These are phyloP conservation scores for Zeus faber DNA, from an alignment of 2,113 vertebrate species.

Conservation along the genomic window DNA sequence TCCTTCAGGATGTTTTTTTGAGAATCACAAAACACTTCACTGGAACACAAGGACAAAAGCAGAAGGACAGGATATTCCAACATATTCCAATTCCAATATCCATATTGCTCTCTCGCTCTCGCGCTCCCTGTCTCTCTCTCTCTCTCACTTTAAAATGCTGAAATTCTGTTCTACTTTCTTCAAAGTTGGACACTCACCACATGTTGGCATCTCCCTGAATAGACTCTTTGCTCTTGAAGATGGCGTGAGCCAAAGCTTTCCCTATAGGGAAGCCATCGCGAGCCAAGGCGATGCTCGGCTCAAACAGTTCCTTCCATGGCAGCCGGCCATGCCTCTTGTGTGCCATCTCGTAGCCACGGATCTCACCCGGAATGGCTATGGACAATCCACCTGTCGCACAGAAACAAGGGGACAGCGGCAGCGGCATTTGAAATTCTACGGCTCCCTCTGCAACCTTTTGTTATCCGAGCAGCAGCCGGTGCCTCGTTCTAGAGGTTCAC, in stretches of 20 bases:
- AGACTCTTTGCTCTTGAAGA: slow-evolving; percentile 58
- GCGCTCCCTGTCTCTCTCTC: no score
- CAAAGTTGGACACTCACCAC: slow-evolving; percentile 78
- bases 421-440: neutral
- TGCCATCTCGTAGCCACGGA: slow-evolving; percentile 91
- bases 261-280: slow-evolving; percentile 85
- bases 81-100: no score
- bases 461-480: neutral
- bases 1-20: slow-evolving; percentile 81
- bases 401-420: slow-evolving; percentile 9
- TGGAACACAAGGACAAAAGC: slow-evolving; percentile 38
- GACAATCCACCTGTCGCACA: slow-evolving; percentile 84
- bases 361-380: slow-evolving; percentile 92
- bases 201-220: slow-evolving; percentile 77
- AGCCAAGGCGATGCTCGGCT: slow-evolving; percentile 89
- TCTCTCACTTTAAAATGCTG: neutral
- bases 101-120: no score
- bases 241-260: slow-evolving; percentile 81
- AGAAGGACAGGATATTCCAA: no score
- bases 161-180: no score
- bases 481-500: neutral
- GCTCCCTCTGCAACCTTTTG: slow-evolving; percentile 3
- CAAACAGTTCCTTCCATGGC: slow-evolving; percentile 88
- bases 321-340: slow-evolving; percentile 87
- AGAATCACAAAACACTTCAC: slow-evolving; percentile 83